Evolutionary conservation across 2,113 vertebrate species (phyloP), one percentile per base, ranked within the genome.

Genomic region (Rostratula benghalensis): DNA sequence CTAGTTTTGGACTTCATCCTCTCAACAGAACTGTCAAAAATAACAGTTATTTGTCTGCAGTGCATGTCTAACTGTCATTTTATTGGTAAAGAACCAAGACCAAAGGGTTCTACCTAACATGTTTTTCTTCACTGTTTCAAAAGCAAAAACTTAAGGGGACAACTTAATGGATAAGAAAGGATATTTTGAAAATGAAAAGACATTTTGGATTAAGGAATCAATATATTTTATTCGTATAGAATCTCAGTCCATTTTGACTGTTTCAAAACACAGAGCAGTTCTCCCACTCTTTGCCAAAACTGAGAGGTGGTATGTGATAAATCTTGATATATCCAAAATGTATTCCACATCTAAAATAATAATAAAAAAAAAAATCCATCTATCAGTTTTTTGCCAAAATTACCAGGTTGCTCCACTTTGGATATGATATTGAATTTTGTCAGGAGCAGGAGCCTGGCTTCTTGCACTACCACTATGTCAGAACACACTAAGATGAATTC

Each of bases 401-500:
- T 37, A 20, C 17, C 2, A 12, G 28, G 10, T 43, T 85, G 39
- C 82, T 56, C 20, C 10, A 46, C 30, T 6, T 69, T 86, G 18
- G 2, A 35, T 86, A 6, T 43, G 4, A 63, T 41, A 22, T 2
- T 70, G 33, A 65, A 43, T 61, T 86, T 91, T 63, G 7, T 27
- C 25, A 35, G 54, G 59, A 67, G 30, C 14, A 86, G 24, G 41
- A 93, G 70, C 3, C 3, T 78, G 50, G 3, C 56, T 93, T 77
- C 45, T 60, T 89, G 24, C 37, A 28, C 61, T 84, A 53, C 35
- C 22, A 9, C 75, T 89, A 5, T 77, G 75, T 61, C 35, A 92
- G 89, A 92, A 93, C 39, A 50, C 37, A 90, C 87, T 73, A 67
- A 91, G 61, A 87, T 46, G 5, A 86, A 89, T 88, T 96, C 67